phyloP scores from a whole-genome alignment of 2,113 vertebrate species.

The Psittacus erithacus region DNA sequence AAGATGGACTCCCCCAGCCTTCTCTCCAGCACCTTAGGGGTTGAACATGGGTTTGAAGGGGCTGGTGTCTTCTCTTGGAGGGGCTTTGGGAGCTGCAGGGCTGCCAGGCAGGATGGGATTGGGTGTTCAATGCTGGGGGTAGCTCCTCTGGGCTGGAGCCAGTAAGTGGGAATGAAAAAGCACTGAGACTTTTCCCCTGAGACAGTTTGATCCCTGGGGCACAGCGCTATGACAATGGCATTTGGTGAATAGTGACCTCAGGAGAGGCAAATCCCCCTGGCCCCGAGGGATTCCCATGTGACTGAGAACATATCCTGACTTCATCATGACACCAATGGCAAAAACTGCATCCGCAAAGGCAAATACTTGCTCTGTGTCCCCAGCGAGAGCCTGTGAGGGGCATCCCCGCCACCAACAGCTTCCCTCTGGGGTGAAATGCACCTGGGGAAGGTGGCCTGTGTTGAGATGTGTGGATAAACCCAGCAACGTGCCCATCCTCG shows the following conservation, averaged over 20 bases:
- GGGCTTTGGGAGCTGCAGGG: not conserved
- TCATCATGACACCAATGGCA: not conserved
- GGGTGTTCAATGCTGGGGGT: not conserved
- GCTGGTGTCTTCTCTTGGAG: not conserved
- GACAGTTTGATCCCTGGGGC: too few species aligned
- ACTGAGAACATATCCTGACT: not conserved
- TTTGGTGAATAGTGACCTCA: not conserved
- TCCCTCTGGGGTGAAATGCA: not conserved
- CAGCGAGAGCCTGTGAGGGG: not conserved
- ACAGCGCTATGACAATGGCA: not conserved
- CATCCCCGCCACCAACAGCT: not conserved
- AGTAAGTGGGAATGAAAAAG: not conserved
- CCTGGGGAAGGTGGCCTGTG: not conserved
- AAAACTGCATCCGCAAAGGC: not conserved
- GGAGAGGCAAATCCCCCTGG: not conserved
- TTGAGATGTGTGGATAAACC: not conserved
- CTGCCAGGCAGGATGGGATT: not conserved
- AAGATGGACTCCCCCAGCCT: not conserved
- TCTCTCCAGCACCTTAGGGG: not conserved
- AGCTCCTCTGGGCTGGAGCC: not conserved
- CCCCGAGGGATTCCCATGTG: accelerated
- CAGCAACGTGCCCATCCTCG: accelerated
- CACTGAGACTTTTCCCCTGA: not conserved
- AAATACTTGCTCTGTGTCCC: not conserved
- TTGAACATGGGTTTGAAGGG: not conserved